These are phyloP conservation scores for Sebastes minor DNA, from an alignment of 2,797 vertebrate species.

Conservation along the genomic window DNA sequence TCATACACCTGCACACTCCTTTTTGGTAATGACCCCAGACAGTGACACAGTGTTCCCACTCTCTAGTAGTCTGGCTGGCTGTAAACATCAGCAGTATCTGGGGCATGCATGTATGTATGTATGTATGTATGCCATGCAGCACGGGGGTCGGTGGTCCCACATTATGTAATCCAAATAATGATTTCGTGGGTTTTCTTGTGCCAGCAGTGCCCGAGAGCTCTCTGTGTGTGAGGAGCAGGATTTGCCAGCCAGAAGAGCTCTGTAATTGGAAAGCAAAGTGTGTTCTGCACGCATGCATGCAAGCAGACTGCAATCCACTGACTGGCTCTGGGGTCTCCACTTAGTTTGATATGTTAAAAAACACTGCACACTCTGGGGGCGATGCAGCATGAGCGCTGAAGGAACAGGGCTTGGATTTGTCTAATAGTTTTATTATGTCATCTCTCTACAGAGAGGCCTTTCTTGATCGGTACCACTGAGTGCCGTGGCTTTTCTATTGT, in stretches of 20 bases:
- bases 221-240: constrained; percentile 12
- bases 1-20: constrained; percentile 49
- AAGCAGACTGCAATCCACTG: constrained; percentile 20
- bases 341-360: constrained; percentile 38
- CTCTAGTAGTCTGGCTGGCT: constrained; percentile 1
- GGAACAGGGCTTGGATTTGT: constrained; percentile 30
- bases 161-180: constrained; percentile 72
- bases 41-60: neutral
- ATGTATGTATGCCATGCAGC: constrained; percentile 15
- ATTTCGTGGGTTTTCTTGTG: constrained; percentile 49
- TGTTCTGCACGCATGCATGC: constrained; percentile 28
- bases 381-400: neutral
- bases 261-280: constrained; percentile 50
- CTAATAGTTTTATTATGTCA: constrained; percentile 31
- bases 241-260: constrained; percentile 24
- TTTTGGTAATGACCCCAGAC: constrained; percentile 29
- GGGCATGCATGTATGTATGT: constrained; percentile 23
- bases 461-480: constrained; percentile 47
- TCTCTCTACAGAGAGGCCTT: constrained; percentile 29
- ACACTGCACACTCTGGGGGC: constrained; percentile 8
- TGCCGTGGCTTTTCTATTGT: constrained; percentile 50
- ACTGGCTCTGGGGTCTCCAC: constrained; percentile 28
- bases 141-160: constrained; percentile 65
- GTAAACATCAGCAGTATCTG: constrained; percentile 47
- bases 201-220: constrained; percentile 33